Base-by-base conservation (phyloP, 2,888 invertebrate genomes). In the Brenthis daphne region DNA sequence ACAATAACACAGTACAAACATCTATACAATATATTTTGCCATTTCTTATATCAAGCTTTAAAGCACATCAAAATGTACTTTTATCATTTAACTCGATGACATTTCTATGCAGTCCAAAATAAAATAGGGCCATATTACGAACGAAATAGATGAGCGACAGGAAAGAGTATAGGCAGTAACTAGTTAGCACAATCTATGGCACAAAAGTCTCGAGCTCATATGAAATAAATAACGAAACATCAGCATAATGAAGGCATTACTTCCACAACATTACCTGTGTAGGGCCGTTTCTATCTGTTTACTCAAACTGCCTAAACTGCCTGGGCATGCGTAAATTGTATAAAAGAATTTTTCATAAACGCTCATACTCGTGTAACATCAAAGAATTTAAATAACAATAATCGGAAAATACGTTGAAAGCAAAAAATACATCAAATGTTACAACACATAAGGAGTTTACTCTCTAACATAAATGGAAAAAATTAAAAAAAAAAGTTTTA, bases 241-340 rank as follows among this genome's bases (percentile, higher is more conserved):
- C 67, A 70, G 55, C 64, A 70, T 65, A 63, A 71, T 71, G 61
- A 61, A 56, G 57, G 57, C 57, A 68, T 71, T 71, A 68, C 71
- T 71, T 71, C 71, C 71, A 63, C 61, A 57, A 65, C 71, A 71
- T 71, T 71, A 71, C 68, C 68, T 63, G 53, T 33, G 50, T 58
- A 63, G 54, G 55, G 65, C 57, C 55, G 58, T 12, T 58, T 53
- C 64, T 64, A 55, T 60, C 55, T 57, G 56, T 57, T 65, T 50
- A 65, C 61, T 60, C 37, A 57, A 53, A 67, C 57, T 67, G 53
- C 12, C 48, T 60, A 50, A 67, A 64, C 60, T 64, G 57, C 47
- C 5, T 65, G 56, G 51, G 64, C 43, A 51, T 20, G 37, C 63
- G 33, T 50, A 16, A 50, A 60, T 33, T n/a, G 8, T 60, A 50